These are phyloP conservation scores for Melolontha melolontha DNA, from an alignment of 2,888 invertebrate genomes.

Conservation along the genomic window DNA sequence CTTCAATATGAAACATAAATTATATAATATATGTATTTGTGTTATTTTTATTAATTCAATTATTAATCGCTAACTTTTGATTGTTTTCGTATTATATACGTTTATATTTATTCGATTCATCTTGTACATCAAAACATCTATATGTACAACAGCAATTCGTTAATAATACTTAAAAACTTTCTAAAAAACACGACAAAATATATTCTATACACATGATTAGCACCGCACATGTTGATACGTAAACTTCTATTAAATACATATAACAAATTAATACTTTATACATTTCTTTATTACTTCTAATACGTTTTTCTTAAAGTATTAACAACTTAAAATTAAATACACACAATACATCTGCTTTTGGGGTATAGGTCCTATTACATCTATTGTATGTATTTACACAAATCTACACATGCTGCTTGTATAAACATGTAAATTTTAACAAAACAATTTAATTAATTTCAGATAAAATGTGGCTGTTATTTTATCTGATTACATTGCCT, in stretches of 20 bases:
- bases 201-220: constrained; percentile 16
- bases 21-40: background rate
- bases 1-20: constrained; percentile 3
- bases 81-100: background rate
- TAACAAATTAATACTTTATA: constrained; percentile 24
- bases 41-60: background rate
- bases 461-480: constrained; percentile 57
- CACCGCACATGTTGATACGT: background rate
- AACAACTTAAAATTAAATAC: constrained; percentile 11
- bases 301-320: constrained; percentile 22
- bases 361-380: constrained; percentile 28
- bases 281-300: constrained; percentile 35
- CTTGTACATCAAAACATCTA: constrained; percentile 17
- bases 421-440: constrained; percentile 34
- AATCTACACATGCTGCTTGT: background rate
- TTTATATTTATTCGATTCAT: constrained; percentile 20
- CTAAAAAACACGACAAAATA: background rate
- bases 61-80: background rate
- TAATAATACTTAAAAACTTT: constrained; percentile 2
- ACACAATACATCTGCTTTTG: constrained; percentile 9
- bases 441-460: constrained; percentile 37
- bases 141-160: constrained; percentile 2
- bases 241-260: constrained; percentile 15
- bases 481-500: constrained; percentile 43
- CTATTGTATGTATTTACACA: constrained; percentile 35